Percentiles rank a stretch among this genome's conserved stretches.
Evolutionary conservation across 2,888 invertebrate species (phyloP).

Genomic region (Spodoptera littoralis): DNA sequence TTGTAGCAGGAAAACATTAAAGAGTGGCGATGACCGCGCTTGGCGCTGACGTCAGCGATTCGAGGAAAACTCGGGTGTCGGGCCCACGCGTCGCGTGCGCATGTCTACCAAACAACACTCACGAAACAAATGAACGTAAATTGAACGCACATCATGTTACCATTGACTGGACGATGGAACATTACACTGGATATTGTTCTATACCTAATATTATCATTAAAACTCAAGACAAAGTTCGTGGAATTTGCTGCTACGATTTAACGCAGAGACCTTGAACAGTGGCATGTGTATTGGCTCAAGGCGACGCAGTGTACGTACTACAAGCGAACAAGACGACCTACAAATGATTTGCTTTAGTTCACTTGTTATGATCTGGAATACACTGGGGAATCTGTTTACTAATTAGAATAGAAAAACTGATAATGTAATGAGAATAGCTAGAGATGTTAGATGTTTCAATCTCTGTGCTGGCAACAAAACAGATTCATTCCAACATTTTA

Average conservation of each 20-base stretch:
- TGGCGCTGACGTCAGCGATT: conserved; percentile 78
- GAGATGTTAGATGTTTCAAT: conserved; percentile 10
- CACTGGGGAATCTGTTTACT: conserved; percentile 29
- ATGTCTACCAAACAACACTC: conserved; percentile 39
- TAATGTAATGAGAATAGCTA: conserved; percentile 19
- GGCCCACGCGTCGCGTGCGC: conserved; percentile 60
- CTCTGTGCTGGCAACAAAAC: background rate
- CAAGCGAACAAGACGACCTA: conserved; percentile 49
- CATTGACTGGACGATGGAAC: conserved; percentile 29
- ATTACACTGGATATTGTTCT: conserved; percentile 18
- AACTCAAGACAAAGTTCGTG: conserved; percentile 45
- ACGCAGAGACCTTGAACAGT: conserved; percentile 60
- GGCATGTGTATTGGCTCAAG: conserved; percentile 64
- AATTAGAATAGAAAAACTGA: conserved; percentile 29
- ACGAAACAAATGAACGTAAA: conserved; percentile 48
- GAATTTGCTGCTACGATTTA: conserved; percentile 53
- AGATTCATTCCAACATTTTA: background rate
- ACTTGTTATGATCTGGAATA: conserved; percentile 41
- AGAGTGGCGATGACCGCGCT: conserved; percentile 74
- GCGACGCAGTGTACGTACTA: conserved; percentile 47
- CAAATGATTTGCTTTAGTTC: conserved; percentile 46
- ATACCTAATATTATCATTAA: conserved; percentile 12
- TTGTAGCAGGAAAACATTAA: conserved; percentile 75
- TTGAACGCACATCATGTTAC: conserved; percentile 23
- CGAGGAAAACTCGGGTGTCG: conserved; percentile 77